Conservation (phyloP, 2,888 invertebrate species). For the Epicampocera succincta region DNA sequence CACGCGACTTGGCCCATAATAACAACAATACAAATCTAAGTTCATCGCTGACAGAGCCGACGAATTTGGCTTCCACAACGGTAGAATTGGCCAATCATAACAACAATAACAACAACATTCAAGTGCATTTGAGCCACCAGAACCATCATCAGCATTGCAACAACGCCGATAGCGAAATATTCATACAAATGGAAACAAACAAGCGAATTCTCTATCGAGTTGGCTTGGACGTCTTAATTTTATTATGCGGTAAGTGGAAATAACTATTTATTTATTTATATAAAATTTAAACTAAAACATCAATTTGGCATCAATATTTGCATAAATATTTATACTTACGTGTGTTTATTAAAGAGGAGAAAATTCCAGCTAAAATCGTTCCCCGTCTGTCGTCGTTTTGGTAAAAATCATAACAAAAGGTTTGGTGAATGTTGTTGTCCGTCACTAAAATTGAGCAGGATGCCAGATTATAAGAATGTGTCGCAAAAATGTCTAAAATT, state of each 20-base stretch:
- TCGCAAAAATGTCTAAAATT: neutral
- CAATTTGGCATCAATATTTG: neutral
- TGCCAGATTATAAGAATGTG: slow-evolving; percentile 14
- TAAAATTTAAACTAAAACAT: neutral
- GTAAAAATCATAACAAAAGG: slow-evolving; percentile 3
- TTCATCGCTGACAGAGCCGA: slow-evolving; percentile 46
- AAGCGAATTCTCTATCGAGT: slow-evolving; percentile 85
- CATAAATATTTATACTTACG: too few relatives aligned
- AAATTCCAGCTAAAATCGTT: slow-evolving; percentile 1
- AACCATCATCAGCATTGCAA: slow-evolving; percentile 61
- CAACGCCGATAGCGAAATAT: slow-evolving; percentile 60
- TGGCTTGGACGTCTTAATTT: slow-evolving; percentile 85
- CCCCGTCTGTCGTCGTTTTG: neutral
- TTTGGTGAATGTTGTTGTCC: slow-evolving; percentile 12
- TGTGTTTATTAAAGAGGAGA: too few relatives aligned
- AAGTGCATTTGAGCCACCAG: slow-evolving; percentile 71
- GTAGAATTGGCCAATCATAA: slow-evolving; percentile 66
- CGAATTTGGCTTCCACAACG: slow-evolving; percentile 72
- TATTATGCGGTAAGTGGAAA: slow-evolving; percentile 90
- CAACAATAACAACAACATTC: slow-evolving; percentile 73
- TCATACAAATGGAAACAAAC: slow-evolving; percentile 78
- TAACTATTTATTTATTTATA: neutral
- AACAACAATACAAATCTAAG: slow-evolving; percentile 57
- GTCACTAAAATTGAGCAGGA: slow-evolving; percentile 1
- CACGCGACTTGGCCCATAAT: slow-evolving; percentile 69